These are phyloP conservation scores for Leptogaster cylindrica DNA, from an alignment of 2,888 invertebrate species.

Conservation along the genomic window DNA sequence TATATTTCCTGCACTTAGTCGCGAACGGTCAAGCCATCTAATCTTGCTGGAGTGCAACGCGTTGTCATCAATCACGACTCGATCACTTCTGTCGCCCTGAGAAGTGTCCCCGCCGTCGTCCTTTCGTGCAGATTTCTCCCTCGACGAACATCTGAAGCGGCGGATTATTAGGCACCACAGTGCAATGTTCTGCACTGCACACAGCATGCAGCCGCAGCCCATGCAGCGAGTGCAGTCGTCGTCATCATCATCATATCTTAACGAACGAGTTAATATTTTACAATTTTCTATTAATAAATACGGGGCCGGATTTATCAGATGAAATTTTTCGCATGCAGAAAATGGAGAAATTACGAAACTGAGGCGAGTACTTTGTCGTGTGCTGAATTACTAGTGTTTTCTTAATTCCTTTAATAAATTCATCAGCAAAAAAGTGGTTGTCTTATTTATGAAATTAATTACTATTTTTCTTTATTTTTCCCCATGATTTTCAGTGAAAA, in stretches of 20 bases:
- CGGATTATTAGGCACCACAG: no score
- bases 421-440: no score
- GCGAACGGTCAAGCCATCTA: not conserved
- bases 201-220: no score
- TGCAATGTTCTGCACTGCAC: no score
- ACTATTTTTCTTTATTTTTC: no score
- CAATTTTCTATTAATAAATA: slow-evolving; percentile 63
- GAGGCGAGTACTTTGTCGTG: slow-evolving; percentile 3
- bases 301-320: slow-evolving; percentile 31
- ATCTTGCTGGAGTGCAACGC: slow-evolving; percentile 15
- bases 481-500: no score
- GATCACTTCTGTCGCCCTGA: slow-evolving; percentile 19
- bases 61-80: slow-evolving; percentile 38
- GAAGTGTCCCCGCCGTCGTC: slow-evolving; percentile 28
- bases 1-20: not conserved
- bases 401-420: no score
- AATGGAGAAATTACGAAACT: slow-evolving; percentile 23
- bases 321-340: slow-evolving; percentile 14
- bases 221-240: slow-evolving; percentile 23
- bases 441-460: no score
- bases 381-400: slow-evolving; percentile 7
- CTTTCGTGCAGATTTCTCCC: not conserved
- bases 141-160: no score
- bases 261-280: slow-evolving; percentile 62
- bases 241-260: slow-evolving; percentile 55